These are phyloP conservation scores for Microtus montanus DNA, from an alignment of 2,113 vertebrate genomes.

Conservation along the genomic window DNA sequence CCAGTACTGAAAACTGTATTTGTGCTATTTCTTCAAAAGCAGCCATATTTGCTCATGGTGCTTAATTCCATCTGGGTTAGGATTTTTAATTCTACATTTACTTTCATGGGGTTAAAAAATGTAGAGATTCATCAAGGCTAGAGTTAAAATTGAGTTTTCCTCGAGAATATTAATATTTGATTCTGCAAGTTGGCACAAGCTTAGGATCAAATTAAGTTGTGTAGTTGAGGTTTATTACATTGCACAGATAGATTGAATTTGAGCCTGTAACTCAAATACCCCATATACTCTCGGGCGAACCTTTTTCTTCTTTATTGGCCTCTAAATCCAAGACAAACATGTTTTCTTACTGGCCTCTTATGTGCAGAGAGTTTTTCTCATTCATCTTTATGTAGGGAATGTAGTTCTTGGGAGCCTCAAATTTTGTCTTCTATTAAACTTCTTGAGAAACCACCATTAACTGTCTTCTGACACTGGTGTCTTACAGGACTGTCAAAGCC, in stretches of 20 bases:
- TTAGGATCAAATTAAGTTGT: conserved; percentile 49
- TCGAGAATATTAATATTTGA: conserved; percentile 17
- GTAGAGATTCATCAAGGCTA: conserved; percentile 11
- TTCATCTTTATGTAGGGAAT: not conserved
- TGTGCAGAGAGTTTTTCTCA: not conserved
- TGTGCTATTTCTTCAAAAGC: not conserved
- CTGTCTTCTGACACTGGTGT: not conserved
- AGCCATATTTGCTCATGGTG: not conserved
- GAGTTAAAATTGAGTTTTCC: conserved; percentile 58
- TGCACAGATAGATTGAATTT: conserved; percentile 37
- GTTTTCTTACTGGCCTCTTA: not conserved
- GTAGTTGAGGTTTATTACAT: conserved; percentile 40
- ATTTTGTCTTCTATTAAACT: not conserved
- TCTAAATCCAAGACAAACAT: not conserved
- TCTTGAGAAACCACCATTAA: not conserved
- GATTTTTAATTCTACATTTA: not conserved
- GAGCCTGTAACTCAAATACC: conserved; percentile 26
- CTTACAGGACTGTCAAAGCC: not conserved
- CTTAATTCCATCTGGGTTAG: not conserved
- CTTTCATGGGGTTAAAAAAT: conserved; percentile 28
- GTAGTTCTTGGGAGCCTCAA: not conserved
- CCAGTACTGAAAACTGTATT: not conserved
- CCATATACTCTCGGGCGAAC: not conserved
- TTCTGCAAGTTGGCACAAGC: not conserved
- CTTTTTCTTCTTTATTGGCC: not conserved